Percentiles rank a stretch among this genome's conserved stretches.
These are phyloP conservation scores for Pipistrellus kuhlii DNA, from an alignment of 2,797 vertebrate species.

Conservation along the genomic window DNA sequence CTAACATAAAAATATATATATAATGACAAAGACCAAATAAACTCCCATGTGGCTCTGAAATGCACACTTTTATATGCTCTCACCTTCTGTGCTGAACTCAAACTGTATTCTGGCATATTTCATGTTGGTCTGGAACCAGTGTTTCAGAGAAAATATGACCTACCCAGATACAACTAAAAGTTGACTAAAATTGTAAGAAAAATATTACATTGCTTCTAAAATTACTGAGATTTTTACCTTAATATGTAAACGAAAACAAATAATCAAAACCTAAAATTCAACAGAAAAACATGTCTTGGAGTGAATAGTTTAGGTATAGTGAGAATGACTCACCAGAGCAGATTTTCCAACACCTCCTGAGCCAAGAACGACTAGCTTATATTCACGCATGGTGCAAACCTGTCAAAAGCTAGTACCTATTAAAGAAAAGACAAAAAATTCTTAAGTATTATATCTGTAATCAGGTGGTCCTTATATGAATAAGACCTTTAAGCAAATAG, in stretches of 20 bases:
- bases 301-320: not conserved
- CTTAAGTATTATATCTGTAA: constrained; percentile 35
- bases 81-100: not conserved
- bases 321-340: constrained; percentile 92
- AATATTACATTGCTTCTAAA: constrained; percentile 58
- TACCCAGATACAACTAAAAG: constrained; percentile 19
- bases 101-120: constrained; percentile 29
- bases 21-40: not conserved
- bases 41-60: constrained; percentile 52
- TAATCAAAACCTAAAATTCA: constrained; percentile 38
- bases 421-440: constrained; percentile 78
- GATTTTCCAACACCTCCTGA: constrained; percentile 97
- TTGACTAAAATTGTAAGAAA: constrained; percentile 47
- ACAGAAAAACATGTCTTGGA: not conserved
- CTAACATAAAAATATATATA: not conserved
- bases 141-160: not conserved
- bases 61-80: not conserved
- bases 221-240: constrained; percentile 46
- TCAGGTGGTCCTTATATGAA: constrained; percentile 40
- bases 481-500: not conserved
- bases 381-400: constrained; percentile 95
- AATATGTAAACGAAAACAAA: constrained; percentile 58
- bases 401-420: constrained; percentile 83
- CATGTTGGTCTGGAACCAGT: not conserved
- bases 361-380: constrained; percentile 96